These are phyloP conservation scores for Varanus komodoensis DNA, from an alignment of 2,113 vertebrate species.

Conservation along the genomic window DNA sequence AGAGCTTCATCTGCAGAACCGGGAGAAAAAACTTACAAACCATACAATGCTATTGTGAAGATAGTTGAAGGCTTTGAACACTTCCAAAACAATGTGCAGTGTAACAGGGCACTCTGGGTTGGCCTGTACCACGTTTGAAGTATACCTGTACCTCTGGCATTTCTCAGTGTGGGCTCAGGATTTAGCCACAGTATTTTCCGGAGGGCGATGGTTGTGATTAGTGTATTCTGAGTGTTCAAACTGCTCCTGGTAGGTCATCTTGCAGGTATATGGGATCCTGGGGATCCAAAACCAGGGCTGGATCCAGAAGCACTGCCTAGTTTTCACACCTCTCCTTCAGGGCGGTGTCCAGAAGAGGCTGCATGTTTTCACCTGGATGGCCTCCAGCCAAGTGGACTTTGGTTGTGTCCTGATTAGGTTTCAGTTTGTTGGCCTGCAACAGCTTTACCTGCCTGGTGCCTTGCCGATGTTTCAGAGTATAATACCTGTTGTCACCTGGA, in stretches of 20 bases:
- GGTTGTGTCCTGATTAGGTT: background rate
- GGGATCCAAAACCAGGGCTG: background rate
- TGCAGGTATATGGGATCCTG: too few species aligned
- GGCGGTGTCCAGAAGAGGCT: background rate
- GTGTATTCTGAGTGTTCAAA: too few species aligned
- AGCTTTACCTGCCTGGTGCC: too few species aligned
- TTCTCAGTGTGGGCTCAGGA: background rate
- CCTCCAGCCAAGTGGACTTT: background rate
- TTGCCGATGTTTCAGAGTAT: too few species aligned
- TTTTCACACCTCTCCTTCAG: too few species aligned
- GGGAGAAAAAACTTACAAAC: background rate
- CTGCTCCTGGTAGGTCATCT: background rate
- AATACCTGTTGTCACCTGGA: too few species aligned
- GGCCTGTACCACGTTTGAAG: background rate
- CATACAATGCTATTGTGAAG: too few species aligned
- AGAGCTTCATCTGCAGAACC: background rate
- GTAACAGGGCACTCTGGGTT: background rate
- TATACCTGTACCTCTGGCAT: background rate
- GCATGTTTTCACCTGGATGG: background rate
- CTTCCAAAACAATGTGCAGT: background rate
- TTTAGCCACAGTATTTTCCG: background rate
- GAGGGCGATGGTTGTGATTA: too few species aligned
- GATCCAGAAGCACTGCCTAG: background rate
- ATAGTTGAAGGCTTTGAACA: background rate
- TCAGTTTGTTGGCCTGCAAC: background rate